Evolutionary conservation across 2,797 vertebrate genomes (phyloP), one percentile per base, ranked within the genome.

Genomic region (Cichlasoma orientale): DNA sequence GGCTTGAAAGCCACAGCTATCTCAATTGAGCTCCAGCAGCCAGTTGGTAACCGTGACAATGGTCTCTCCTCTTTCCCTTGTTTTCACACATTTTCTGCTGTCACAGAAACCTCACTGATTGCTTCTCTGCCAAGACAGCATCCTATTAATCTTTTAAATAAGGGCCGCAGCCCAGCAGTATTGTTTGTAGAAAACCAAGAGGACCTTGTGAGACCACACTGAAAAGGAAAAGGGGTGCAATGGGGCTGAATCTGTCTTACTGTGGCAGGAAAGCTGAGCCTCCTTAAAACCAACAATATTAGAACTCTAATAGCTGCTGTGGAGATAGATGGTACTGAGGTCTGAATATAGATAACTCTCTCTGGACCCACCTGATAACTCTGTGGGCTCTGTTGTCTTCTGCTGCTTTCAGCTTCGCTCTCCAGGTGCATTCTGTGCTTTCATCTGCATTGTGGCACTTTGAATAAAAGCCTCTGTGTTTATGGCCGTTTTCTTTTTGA

Each of bases 61-160:
- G 90, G 91, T 89, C 83, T 87, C 89, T 85, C 86, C 90, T 90
- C 86, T 90, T 83, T 88, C 80, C 88, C 88, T 90, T 92, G 89
- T 92, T 93, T 93, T 93, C 92, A 87, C 90, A 84, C 84, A 86
- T 85, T 87, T 90, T 86, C 75, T 87, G 88, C 90, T 94, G 92
- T 95, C 93, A 93, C 85, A 83, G 92, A 93, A 93, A 93, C 92
- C 89, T 91, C 82, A 41, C 86, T 86, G 93, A 91, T 93, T 94
- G 91, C 88, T 85, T 88, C 90, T 92, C 88, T 89, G 89, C 91
- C 89, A 86, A 90, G 87, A 90, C 88, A 81, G 90, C 89, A 84
- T 94, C 90, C 91, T 93, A 92, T 95, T 94, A 92, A 94, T 95
- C 90, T 94, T 94, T 94, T 92, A 94, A 93, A 92, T 92, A 92